Evolutionary conservation across 2,113 vertebrate species (phyloP).

Genomic region (Aspidoscelis tigris): DNA sequence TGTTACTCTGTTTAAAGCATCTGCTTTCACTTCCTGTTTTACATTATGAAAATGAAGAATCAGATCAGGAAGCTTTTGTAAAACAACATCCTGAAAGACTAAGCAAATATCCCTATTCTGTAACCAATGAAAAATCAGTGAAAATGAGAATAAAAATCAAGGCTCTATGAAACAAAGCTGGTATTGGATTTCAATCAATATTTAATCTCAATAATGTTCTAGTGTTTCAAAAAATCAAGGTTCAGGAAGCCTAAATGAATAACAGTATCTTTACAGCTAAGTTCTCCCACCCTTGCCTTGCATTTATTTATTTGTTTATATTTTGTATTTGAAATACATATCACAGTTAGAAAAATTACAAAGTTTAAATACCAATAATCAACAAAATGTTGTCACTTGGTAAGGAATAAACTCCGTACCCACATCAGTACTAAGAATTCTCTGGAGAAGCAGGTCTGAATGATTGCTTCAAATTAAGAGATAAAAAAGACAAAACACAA

Average conservation of each 20-base stretch:
- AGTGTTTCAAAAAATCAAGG: not conserved
- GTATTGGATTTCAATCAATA: not conserved
- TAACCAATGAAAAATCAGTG: not conserved
- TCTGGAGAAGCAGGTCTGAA: no score
- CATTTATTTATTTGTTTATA: no score
- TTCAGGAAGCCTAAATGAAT: not conserved
- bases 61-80: not conserved
- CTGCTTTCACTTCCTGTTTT: not conserved
- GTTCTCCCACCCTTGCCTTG: no score
- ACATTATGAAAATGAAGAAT: not conserved
- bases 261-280: not conserved
- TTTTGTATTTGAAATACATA: no score
- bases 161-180: no score
- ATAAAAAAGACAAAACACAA: no score
- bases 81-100: not conserved
- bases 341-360: no score
- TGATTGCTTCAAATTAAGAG: no score
- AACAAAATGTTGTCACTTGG: no score
- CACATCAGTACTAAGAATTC: no score
- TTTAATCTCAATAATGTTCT: not conserved
- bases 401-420: no score
- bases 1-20: not conserved
- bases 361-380: no score
- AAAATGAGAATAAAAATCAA: not conserved
- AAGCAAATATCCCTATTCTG: not conserved